Conservation (phyloP, 2,113 vertebrate genomes). For the Macrotis lagotis region DNA sequence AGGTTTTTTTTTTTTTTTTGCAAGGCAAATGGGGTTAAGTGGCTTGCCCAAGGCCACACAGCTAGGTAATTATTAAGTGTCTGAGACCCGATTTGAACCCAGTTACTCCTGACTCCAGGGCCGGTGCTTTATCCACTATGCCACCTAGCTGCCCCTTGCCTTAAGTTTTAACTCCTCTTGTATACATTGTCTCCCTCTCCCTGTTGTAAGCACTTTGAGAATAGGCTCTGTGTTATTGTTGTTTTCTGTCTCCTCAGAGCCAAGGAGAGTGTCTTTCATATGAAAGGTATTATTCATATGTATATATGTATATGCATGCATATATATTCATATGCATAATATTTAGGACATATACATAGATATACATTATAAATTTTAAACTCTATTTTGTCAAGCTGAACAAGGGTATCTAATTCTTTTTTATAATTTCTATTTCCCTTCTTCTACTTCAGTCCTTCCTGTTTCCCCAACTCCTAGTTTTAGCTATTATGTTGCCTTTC, state of each 20-base stretch:
- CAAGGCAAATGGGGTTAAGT: too few species aligned
- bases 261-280: background rate
- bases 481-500: background rate
- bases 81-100: too few species aligned
- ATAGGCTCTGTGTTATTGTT: background rate
- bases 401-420: background rate
- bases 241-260: background rate
- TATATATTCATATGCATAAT: too few species aligned
- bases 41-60: too few species aligned
- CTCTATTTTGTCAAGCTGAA: background rate
- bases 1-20: too few species aligned
- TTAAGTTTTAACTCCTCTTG: background rate
- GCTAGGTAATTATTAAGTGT: too few species aligned
- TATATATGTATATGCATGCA: background rate
- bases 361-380: background rate
- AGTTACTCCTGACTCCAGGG: too few species aligned
- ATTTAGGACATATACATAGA: too few species aligned
- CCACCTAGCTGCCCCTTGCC: too few species aligned
- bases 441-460: background rate
- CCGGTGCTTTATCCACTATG: too few species aligned
- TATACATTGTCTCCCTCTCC: background rate
- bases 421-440: background rate
- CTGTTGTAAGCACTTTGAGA: background rate
- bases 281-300: background rate
- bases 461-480: background rate